Evolutionary conservation across 1,140 invertebrate species (phyloP), one percentile per base, ranked within the genome.

Genomic region (Bombus waltoni): DNA sequence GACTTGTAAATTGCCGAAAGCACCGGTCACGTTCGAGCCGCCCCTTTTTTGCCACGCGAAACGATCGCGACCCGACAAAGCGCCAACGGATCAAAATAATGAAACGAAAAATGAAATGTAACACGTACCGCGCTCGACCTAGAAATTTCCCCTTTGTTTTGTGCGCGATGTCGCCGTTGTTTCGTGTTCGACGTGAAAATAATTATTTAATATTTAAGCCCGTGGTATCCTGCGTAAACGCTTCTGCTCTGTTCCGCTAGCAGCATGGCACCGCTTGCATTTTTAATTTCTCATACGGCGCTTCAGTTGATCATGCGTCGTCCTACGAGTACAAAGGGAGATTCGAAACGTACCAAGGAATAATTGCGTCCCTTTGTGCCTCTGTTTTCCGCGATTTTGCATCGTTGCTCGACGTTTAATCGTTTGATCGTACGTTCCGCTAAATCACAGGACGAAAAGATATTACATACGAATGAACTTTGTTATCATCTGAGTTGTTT

Each of bases 1-100:
- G 53, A 80, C 65, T 68, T 70, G 78, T 70, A 70, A 80, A 80
- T 80, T 44, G 78, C 15, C n/a, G 78, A 68, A 47, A 80, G 65
- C 78, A 25, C 44, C 42, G 65, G 28, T 53, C 78, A 9, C 28
- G 32, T 78, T 76, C 74, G 53, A 10, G 18, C 53, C 47, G 32
- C 32, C 47, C 28, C 73, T 15, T 76, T 76, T 76, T 59, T 15
- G 22, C 47, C 53, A 15, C 6, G 38, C 13, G 38, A n/a, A 38
- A 18, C 38, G 28, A 28, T 28, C 6, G 9, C 38, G 70, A 13
- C 28, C n/a, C 8, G 71, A 32, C 71, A 73, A 44, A 44, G 40
- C 68, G 38, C 40, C 25, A 57, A 25, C 2, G 13, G 25, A 28
- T 18, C 72, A 62, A 75, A 44, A 74, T 62, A 70, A 82, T 65